These are phyloP conservation scores for Aricia agestis DNA, from an alignment of 1,140 invertebrate species.

Conservation along the genomic window DNA sequence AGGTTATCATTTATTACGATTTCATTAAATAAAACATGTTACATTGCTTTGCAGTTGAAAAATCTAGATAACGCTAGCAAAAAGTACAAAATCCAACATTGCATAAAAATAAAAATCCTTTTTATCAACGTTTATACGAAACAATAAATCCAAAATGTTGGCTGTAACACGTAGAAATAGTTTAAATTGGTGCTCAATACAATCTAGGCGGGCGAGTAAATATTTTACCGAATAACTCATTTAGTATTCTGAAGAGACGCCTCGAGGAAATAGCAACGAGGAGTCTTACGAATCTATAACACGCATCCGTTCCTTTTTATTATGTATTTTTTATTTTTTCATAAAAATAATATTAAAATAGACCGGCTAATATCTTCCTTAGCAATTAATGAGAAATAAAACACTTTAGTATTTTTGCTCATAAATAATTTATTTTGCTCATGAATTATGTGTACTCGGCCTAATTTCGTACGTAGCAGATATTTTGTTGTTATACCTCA, in stretches of 20 bases:
- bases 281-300: background rate
- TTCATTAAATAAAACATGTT: background rate
- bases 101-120: background rate
- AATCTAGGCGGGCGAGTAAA: background rate
- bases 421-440: background rate
- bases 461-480: background rate
- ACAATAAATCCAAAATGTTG: background rate
- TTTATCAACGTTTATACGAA: background rate
- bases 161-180: background rate
- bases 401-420: background rate
- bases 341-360: background rate
- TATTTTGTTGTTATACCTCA: background rate
- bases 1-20: too few relatives aligned
- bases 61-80: background rate
- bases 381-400: background rate
- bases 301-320: background rate
- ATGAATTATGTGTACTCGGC: background rate
- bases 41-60: background rate
- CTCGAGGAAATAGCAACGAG: background rate
- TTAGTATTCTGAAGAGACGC: background rate
- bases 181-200: background rate
- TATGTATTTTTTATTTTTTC: background rate
- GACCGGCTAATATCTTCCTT: background rate
- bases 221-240: slow-evolving; percentile 10
- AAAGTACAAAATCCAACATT: background rate